phyloP scores from a whole-genome alignment of 2,113 vertebrate genomes.

The Periophthalmus modestus region DNA sequence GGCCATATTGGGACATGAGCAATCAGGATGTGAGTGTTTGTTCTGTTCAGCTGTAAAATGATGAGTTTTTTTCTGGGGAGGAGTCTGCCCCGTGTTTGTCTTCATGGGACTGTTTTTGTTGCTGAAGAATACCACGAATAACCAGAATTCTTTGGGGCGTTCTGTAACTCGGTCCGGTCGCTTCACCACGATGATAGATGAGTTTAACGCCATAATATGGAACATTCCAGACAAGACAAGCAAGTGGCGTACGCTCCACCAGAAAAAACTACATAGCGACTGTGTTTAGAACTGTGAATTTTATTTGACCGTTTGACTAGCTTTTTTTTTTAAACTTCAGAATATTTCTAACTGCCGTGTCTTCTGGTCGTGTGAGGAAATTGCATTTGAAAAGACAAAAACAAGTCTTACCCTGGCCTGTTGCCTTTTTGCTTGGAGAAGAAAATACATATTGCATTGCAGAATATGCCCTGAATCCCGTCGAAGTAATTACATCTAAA shows the following conservation, averaged over 20 bases:
- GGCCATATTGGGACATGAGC: constrained; percentile 99
- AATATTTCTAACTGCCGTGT: background rate
- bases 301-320: background rate
- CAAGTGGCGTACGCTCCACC: too few relatives aligned
- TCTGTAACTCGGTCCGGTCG: too few relatives aligned
- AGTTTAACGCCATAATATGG: background rate
- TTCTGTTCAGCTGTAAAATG: background rate
- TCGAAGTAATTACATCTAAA: background rate
- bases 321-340: background rate
- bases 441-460: too few relatives aligned
- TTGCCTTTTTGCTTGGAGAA: background rate
- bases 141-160: background rate
- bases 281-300: background rate
- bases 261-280: background rate
- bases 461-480: background rate
- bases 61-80: too few relatives aligned
- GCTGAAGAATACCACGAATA: background rate
- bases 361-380: too few relatives aligned
- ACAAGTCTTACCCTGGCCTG: background rate
- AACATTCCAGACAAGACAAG: too few relatives aligned
- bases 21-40: constrained; percentile 93
- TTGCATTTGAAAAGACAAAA: background rate
- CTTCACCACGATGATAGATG: too few relatives aligned
- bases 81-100: background rate
- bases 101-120: background rate